phyloP scores from a whole-genome alignment of 2,113 vertebrate species.

The Actinemys pallida region DNA sequence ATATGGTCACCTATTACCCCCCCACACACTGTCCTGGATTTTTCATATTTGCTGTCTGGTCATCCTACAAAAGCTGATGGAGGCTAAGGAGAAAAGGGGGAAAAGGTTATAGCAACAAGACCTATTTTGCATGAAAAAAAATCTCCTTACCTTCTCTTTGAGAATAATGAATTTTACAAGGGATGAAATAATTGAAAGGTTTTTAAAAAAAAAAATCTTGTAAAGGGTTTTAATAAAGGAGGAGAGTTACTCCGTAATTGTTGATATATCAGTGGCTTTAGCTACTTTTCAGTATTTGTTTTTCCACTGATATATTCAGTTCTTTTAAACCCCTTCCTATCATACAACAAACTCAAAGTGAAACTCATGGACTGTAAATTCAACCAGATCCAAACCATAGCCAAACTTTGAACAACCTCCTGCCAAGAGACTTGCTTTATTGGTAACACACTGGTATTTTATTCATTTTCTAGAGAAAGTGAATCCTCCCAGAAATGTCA shows the following conservation, averaged over 20 bases:
- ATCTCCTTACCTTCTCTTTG: background rate
- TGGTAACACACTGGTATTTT: background rate
- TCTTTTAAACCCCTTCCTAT: slow-evolving; percentile 20
- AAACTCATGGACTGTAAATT: background rate
- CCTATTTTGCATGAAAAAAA: background rate
- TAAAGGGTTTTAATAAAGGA: background rate
- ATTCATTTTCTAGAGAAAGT: slow-evolving; percentile 66
- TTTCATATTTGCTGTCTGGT: too few species aligned
- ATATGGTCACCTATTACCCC: too few species aligned
- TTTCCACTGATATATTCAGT: background rate
- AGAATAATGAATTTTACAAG: background rate
- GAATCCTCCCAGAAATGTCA: slow-evolving; percentile 75
- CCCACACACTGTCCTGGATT: too few species aligned
- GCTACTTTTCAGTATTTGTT: background rate
- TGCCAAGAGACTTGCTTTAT: background rate
- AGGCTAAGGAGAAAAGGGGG: background rate
- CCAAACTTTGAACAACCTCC: background rate
- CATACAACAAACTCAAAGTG: background rate
- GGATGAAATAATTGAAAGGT: background rate
- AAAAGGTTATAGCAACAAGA: background rate
- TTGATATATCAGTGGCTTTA: background rate
- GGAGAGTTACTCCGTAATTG: background rate
- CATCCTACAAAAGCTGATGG: background rate
- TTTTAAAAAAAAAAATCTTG: too few species aligned
- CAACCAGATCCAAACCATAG: background rate